phyloP scores from a whole-genome alignment of 1,140 invertebrate genomes.

The Ostrea denselamellosa region DNA sequence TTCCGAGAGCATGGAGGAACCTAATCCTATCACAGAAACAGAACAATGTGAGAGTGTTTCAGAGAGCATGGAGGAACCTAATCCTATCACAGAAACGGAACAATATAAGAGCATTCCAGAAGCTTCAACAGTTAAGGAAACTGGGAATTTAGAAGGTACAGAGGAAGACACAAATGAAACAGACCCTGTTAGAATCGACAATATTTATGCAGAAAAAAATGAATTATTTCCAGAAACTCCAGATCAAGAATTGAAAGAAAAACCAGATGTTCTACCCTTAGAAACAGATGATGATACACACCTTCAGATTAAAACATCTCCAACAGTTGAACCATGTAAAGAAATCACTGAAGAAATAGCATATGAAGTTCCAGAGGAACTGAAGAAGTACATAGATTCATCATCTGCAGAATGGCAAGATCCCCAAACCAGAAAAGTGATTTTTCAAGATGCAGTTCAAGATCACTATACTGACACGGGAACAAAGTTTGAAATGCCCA shows the following conservation, averaged over 20 bases:
- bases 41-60: background rate
- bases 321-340: background rate
- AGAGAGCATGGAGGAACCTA: background rate
- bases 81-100: background rate
- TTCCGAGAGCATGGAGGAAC: background rate
- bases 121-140: background rate
- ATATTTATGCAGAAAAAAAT: background rate
- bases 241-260: background rate
- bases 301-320: background rate
- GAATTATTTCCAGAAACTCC: background rate
- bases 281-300: conserved; percentile 27
- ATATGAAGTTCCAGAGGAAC: background rate
- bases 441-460: conserved; percentile 14
- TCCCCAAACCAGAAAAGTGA: conserved; percentile 21
- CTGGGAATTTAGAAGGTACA: background rate
- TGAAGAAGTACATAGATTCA: conserved; percentile 24
- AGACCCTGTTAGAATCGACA: background rate
- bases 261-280: background rate
- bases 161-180: background rate
- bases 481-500: background rate
- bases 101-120: background rate
- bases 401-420: conserved; percentile 20
- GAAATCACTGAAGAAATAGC: background rate
- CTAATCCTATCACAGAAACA: background rate
- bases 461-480: conserved; percentile 13